Evolutionary conservation across 2,888 invertebrate genomes (phyloP), one percentile per base, ranked within the genome.

Genomic region (Lepidocyrtinus sp.): DNA sequence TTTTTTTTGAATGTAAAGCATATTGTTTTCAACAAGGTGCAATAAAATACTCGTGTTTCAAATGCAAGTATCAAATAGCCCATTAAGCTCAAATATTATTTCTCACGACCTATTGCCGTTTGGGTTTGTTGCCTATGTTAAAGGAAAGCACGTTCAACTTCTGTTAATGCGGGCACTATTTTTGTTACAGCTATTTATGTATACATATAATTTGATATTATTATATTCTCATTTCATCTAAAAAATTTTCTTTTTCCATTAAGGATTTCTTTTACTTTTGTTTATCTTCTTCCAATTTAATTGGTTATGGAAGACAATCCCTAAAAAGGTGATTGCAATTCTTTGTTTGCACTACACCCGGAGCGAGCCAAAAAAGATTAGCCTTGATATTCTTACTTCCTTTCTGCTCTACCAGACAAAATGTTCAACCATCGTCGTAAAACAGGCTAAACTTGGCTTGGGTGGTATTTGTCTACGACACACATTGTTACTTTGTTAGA

Each of bases 361-460:
- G 46, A 22, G 69, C 50, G 69, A 69, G n/a, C 24, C 50, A 27
- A 70, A 25, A 70, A 70, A 70, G 36, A 21, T 27, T 46, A 46
- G 64, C 75, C 75, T 80, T 80, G 80, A 67, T 46, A 22, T 21
- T 65, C 59, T 46, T 71, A 80, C 75, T 80, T 80, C 75, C 80
- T 74, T 74, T 74, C 75, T 67, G 62, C 75, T 61, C 75, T 46
- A 70, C 19, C 74, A 65, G 45, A 45, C 67, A 75, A 75, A 80
- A 17, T n/a, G n/a, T n/a, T 9, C 63, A 55, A 19, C 1, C 17
- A 36, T 36, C 22, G n/a, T 50, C 12, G 17, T 22, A 46, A 15
- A 68, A 19, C 24, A 65, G 59, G n/a, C 26, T 62, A 55, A 50
- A 64, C 45, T 45, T 50, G 67, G 26, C 7, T 22, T 63, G 61